Conservation (phyloP, 2,888 invertebrate species). For the Drosophila prolongata region DNA sequence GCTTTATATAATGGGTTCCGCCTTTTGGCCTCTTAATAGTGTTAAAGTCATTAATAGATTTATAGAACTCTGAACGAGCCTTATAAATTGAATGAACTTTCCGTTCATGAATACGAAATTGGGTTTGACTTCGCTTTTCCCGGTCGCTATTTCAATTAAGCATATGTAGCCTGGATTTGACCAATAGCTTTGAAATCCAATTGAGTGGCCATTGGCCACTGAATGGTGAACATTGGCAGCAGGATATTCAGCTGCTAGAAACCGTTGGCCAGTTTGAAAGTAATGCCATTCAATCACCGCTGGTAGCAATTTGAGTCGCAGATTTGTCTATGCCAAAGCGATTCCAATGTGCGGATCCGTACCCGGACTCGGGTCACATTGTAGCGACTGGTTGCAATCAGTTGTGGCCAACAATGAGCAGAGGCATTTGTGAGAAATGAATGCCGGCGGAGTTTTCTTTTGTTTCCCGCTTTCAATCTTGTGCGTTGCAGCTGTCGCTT, state of each 20-base stretch:
- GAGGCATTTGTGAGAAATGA: constrained; percentile 34
- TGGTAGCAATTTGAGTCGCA: constrained; percentile 17
- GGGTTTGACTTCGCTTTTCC: not conserved
- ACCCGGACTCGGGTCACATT: constrained; percentile 22
- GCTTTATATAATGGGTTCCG: too few relatives aligned
- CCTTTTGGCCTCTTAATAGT: too few relatives aligned
- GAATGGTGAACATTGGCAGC: not conserved
- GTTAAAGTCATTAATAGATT: too few relatives aligned
- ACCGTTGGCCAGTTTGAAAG: constrained; percentile 28
- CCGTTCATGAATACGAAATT: not conserved
- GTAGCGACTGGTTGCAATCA: constrained; percentile 38
- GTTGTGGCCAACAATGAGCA: constrained; percentile 41
- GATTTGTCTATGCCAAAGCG: constrained; percentile 40
- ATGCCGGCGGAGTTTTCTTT: constrained; percentile 22
- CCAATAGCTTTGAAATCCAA: constrained; percentile 33
- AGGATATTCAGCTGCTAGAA: constrained; percentile 12
- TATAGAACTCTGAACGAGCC: too few relatives aligned
- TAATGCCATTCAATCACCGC: constrained; percentile 47
- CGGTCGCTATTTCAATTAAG: constrained; percentile 56
- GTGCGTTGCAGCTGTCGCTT: constrained; percentile 47
- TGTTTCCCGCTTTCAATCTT: constrained; percentile 33
- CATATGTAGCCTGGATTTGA: constrained; percentile 40
- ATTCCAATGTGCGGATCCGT: constrained; percentile 41
- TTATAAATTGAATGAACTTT: not conserved
- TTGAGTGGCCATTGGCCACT: constrained; percentile 29